Percentiles rank a stretch among this genome's conserved stretches.
These are phyloP conservation scores for Sesia bembeciformis DNA, from an alignment of 2,888 invertebrate genomes.

Conservation along the genomic window DNA sequence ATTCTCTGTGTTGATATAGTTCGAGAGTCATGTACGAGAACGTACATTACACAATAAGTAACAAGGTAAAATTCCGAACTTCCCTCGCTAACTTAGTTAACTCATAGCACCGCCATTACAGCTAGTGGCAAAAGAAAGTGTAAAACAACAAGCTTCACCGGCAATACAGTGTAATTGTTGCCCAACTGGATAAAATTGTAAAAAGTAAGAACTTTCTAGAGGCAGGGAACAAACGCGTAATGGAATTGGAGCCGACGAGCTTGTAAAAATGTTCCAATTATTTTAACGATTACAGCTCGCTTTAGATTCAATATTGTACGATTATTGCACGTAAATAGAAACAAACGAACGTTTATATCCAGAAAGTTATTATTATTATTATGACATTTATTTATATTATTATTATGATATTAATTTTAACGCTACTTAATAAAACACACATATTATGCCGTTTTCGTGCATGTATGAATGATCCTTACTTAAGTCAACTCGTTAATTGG, in stretches of 20 bases:
- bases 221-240: neutral
- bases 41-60: neutral
- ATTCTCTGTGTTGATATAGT: too few species aligned
- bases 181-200: slow-evolving; percentile 31
- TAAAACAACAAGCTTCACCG: slow-evolving; percentile 24
- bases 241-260: neutral
- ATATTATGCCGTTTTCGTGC: too few species aligned
- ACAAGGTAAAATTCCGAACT: neutral
- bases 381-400: too few species aligned
- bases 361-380: too few species aligned
- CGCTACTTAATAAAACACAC: too few species aligned
- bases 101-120: slow-evolving; percentile 12
- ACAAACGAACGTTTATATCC: too few species aligned
- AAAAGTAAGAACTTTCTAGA: neutral
- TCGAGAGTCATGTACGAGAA: too few species aligned
- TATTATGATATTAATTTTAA: too few species aligned
- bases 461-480: too few species aligned
- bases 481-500: too few species aligned
- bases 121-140: slow-evolving; percentile 26
- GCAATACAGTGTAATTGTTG: slow-evolving; percentile 30
- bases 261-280: neutral
- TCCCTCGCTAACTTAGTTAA: neutral
- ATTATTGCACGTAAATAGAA: too few species aligned
- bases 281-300: neutral
- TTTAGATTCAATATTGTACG: neutral